These are phyloP conservation scores for Spodoptera picta DNA, from an alignment of 2,888 invertebrate genomes.

Conservation along the genomic window DNA sequence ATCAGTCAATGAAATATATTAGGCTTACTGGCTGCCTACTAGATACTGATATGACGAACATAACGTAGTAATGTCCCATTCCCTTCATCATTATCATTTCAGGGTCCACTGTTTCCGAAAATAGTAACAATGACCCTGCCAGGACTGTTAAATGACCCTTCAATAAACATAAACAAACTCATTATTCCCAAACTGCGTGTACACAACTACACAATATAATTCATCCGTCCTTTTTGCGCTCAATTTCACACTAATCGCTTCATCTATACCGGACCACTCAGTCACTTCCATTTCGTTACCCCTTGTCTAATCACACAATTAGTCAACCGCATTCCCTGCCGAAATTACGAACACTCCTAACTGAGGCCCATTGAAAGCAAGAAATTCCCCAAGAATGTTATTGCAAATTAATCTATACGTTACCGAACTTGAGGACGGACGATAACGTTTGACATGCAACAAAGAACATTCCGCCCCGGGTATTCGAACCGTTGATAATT, in stretches of 20 bases:
- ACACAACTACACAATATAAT: constrained; percentile 16
- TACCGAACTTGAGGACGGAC: constrained; percentile 25
- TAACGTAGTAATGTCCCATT: no score
- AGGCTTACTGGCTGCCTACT: no score
- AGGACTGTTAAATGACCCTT: constrained; percentile 1
- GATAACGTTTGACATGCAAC: constrained; percentile 51
- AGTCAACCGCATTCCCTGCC: constrained; percentile 35
- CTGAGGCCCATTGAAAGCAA: constrained; percentile 26
- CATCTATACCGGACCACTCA: constrained; percentile 11
- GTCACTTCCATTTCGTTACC: constrained; percentile 42
- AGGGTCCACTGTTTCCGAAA: no score
- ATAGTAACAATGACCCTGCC: no score
- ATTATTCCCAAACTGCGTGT: constrained; percentile 32
- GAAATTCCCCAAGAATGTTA: constrained; percentile 57
- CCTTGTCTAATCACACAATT: constrained; percentile 45
- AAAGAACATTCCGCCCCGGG: constrained; percentile 50
- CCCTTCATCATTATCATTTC: no score
- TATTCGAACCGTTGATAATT: constrained; percentile 56
- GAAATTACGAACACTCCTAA: constrained; percentile 39
- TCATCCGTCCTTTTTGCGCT: constrained; percentile 38
- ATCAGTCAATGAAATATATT: no score
- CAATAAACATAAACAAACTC: constrained; percentile 22
- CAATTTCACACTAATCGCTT: constrained; percentile 34
- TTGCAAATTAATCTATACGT: constrained; percentile 57
- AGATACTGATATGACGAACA: no score